Conservation (phyloP, 2,888 invertebrate genomes). For the Lithosia quadra region DNA sequence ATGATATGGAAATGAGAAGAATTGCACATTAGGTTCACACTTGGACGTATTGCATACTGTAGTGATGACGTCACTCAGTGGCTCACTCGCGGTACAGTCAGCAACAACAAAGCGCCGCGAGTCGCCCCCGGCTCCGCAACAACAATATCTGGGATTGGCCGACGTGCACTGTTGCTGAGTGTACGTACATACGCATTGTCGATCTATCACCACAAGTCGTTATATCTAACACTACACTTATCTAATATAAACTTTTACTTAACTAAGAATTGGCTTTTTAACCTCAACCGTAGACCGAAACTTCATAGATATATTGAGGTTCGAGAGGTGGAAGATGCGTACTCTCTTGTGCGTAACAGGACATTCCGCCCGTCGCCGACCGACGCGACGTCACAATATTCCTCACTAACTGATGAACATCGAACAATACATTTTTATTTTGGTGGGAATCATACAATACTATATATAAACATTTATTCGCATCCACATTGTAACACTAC, state of each 20-base stretch:
- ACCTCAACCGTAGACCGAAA: constrained; percentile 70
- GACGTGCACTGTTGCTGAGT: constrained; percentile 17
- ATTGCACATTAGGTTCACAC: constrained; percentile 83
- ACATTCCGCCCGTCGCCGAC: constrained; percentile 34
- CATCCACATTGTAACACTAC: constrained; percentile 66
- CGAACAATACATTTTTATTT: constrained; percentile 46
- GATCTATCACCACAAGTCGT: constrained; percentile 68
- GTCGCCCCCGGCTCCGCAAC: no score
- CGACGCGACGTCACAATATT: constrained; percentile 26
- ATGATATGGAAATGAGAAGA: constrained; percentile 84
- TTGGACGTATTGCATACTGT: constrained; percentile 79
- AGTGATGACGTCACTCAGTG: constrained; percentile 64
- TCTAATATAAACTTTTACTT: constrained; percentile 78
- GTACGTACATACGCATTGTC: constrained; percentile 57
- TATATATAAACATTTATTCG: constrained; percentile 41
- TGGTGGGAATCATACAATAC: constrained; percentile 56
- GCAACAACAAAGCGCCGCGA: constrained; percentile 37
- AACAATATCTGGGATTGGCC: neutral
- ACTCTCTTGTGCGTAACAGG: constrained; percentile 72
- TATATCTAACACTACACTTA: constrained; percentile 79
- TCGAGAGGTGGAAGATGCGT: constrained; percentile 67
- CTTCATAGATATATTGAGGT: constrained; percentile 58
- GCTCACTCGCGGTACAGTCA: constrained; percentile 53
- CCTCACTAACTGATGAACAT: constrained; percentile 27
- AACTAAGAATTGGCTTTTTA: constrained; percentile 81